Percentiles rank a stretch among this genome's conserved stretches.
These are phyloP conservation scores for Pyrocoelia pectoralis DNA, from an alignment of 2,888 invertebrate species.

Conservation along the genomic window DNA sequence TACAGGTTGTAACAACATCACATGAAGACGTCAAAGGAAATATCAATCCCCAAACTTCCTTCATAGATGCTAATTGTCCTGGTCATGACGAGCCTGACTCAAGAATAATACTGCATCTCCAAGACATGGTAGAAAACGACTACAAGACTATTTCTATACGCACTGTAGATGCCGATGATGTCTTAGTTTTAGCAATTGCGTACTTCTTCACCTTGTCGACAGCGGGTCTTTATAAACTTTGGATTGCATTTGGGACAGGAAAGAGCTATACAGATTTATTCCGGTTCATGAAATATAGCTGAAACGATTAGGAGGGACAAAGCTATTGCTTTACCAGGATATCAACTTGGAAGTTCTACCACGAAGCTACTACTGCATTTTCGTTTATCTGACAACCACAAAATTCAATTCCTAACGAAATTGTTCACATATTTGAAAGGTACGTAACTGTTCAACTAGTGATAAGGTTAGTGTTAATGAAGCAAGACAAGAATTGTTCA, in stretches of 20 bases:
- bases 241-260: conserved; percentile 7
- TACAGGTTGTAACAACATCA: conserved; percentile 10
- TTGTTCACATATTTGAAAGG: too few species aligned
- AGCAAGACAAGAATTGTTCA: too few species aligned
- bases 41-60: neutral
- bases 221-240: conserved; percentile 1
- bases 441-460: neutral
- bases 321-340: neutral
- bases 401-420: too few species aligned
- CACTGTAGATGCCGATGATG: neutral
- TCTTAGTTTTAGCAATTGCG: conserved; percentile 4
- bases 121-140: neutral
- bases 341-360: too few species aligned
- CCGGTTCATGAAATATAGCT: conserved; percentile 1
- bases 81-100: neutral
- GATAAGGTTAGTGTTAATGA: too few species aligned
- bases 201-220: conserved; percentile 5
- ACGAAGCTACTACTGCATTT: too few species aligned
- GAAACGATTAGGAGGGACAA: neutral
- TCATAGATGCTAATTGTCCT: neutral
- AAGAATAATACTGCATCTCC: neutral
- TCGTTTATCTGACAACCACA: neutral
- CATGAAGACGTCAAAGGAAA: neutral
- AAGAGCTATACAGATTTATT: conserved; percentile 6
- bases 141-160: neutral